Conservation (phyloP, 2,113 vertebrate genomes). For the Zootoca vivipara region DNA sequence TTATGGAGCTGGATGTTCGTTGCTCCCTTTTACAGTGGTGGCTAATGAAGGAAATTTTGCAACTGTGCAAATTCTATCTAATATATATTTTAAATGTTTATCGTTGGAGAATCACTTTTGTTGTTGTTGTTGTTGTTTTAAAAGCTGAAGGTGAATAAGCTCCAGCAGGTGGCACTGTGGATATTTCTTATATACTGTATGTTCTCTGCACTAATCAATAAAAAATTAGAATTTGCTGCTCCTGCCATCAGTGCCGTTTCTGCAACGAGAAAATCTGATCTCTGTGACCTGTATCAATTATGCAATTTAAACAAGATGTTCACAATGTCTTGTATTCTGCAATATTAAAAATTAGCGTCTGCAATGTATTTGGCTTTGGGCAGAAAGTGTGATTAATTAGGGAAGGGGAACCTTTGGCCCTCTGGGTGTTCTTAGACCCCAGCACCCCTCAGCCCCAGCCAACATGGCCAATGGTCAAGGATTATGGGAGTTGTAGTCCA, state of each 20-base stretch:
- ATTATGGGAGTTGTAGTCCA: not conserved
- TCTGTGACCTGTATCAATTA: not conserved
- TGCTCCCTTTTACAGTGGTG: not conserved
- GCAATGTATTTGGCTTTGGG: not conserved
- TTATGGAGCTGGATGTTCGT: not conserved
- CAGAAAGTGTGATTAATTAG: not conserved
- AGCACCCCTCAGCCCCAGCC: no score
- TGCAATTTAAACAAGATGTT: not conserved
- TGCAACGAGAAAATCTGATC: not conserved
- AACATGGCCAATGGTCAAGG: no score
- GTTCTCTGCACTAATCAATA: not conserved
- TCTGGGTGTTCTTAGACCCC: no score
- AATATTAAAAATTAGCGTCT: not conserved
- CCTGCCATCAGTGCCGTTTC: not conserved
- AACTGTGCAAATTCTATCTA: no score
- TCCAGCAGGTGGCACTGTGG: not conserved
- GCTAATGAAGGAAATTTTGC: not conserved
- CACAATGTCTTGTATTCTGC: not conserved
- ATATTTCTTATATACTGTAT: not conserved
- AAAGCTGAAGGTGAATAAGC: not conserved
- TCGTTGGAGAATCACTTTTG: not conserved
- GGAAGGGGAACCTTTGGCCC: no score
- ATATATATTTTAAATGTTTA: not conserved
- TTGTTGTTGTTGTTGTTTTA: not conserved
- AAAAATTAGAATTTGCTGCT: not conserved